Evolutionary conservation across 2,797 vertebrate species (phyloP).

Genomic region (Pampus argenteus): DNA sequence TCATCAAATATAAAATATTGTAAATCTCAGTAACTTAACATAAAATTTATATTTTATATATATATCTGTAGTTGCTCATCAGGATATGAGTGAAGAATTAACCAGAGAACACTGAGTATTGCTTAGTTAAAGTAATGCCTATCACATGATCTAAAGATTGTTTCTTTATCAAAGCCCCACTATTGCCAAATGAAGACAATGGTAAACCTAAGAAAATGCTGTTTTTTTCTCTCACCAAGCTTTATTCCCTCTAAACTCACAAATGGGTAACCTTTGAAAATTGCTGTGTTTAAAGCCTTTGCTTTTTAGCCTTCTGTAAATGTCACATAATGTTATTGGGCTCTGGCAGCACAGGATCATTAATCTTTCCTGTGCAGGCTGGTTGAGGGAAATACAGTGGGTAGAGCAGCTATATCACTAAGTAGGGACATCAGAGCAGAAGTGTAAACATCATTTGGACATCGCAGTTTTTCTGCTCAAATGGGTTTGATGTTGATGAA

Average conservation of each 20-base stretch:
- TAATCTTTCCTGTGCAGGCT: constrained; percentile 73
- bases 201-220: constrained; percentile 34
- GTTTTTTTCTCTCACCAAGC: constrained; percentile 36
- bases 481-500: constrained; percentile 89
- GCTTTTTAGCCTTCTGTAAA: constrained; percentile 82
- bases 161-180: constrained; percentile 25
- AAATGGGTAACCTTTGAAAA: constrained; percentile 77
- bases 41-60: neutral
- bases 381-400: constrained; percentile 67
- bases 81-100: neutral
- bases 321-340: constrained; percentile 82
- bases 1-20: neutral
- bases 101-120: neutral
- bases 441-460: constrained; percentile 89
- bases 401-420: constrained; percentile 83
- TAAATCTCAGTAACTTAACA: neutral
- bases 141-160: constrained; percentile 1
- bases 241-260: constrained; percentile 55
- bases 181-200: constrained; percentile 39
- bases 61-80: neutral
- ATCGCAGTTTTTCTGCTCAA: constrained; percentile 88
- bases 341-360: constrained; percentile 77
- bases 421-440: constrained; percentile 84
- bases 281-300: constrained; percentile 72
- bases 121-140: constrained; percentile 16